Base-by-base conservation (phyloP, 2,888 invertebrate genomes). In the Chironomus tentans region DNA sequence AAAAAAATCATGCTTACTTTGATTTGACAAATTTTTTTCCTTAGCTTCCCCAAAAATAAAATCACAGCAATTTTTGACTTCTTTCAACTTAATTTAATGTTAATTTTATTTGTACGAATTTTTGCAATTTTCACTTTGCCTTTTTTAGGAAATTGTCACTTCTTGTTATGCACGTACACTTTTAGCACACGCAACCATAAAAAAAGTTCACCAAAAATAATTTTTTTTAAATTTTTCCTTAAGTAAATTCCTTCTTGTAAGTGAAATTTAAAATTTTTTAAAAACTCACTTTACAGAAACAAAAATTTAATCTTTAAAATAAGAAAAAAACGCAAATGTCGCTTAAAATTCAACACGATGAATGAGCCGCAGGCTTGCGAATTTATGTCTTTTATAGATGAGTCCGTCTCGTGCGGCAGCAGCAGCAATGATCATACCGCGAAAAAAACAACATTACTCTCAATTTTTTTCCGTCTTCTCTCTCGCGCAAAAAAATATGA, bases 371-470 rank as follows among this genome's bases (percentile, higher is more conserved):
- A 73, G 72, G 56, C 56, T 61, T 73, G 72, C 72, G 22, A 73
- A 73, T 73, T 73, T 62, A 38, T 61, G 72, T 22, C 72, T 73
- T 73, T 48, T 73, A 73, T 73, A 73, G 72, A 73, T 73, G 71
- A 71, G 47, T 56, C 70, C 24, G 18, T 22, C 18, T 18, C 62
- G 62, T 21, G 18, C 62, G 18, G 62, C 62, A 62, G 62, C 62
- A 50, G 50, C 50, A 50, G 15, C 50, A 50, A 50, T 50, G 50
- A 50, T 50, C 50, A 24, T 65, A 24, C 65, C 5, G 22, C 65
- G 21, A 22, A 22, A 62, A 62, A 62, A 21, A 21, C 18, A 65
- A 65, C 12, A 24, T 65, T 21, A 65, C 65, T 56, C 56, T 56
- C 56, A 15, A 7, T 56, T 18, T 56, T 18, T 50, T 7, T 50